phyloP scores from a whole-genome alignment of 2,797 vertebrate genomes.

The Oryzias dopingdopingensis region DNA sequence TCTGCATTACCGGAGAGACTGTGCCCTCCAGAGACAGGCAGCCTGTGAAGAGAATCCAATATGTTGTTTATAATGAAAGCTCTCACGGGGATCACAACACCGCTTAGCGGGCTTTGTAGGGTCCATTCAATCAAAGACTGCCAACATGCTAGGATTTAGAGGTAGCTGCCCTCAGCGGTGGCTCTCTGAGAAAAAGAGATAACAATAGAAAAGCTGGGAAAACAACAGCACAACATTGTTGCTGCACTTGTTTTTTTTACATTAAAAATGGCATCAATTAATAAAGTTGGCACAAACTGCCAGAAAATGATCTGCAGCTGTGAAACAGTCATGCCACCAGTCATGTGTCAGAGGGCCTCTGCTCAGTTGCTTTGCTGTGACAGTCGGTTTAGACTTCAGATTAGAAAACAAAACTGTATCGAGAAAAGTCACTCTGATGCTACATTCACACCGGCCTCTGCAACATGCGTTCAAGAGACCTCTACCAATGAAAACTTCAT shows the following conservation, averaged over 20 bases:
- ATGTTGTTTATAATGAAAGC: slow-evolving; percentile 77
- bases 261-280: slow-evolving; percentile 21
- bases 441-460: no score
- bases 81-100: slow-evolving; percentile 67
- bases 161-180: slow-evolving; percentile 36
- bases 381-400: slow-evolving; percentile 11
- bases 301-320: slow-evolving; percentile 13
- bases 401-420: background rate
- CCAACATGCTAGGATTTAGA: slow-evolving; percentile 70
- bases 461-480: no score
- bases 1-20: slow-evolving; percentile 36
- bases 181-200: slow-evolving; percentile 52
- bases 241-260: slow-evolving; percentile 21
- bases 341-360: background rate
- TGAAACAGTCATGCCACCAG: slow-evolving; percentile 17
- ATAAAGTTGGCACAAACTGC: slow-evolving; percentile 12
- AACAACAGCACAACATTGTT: slow-evolving; percentile 39
- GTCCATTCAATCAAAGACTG: slow-evolving; percentile 71
- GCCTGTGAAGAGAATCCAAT: slow-evolving; percentile 71
- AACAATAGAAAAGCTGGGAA: slow-evolving; percentile 30
- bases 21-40: slow-evolving; percentile 50
- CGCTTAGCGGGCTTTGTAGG: slow-evolving; percentile 73
- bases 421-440: no score
- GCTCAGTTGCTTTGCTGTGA: slow-evolving; percentile 13
- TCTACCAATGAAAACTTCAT: no score